Evolutionary conservation across 2,888 invertebrate species (phyloP).

Genomic region (Troides helena): DNA sequence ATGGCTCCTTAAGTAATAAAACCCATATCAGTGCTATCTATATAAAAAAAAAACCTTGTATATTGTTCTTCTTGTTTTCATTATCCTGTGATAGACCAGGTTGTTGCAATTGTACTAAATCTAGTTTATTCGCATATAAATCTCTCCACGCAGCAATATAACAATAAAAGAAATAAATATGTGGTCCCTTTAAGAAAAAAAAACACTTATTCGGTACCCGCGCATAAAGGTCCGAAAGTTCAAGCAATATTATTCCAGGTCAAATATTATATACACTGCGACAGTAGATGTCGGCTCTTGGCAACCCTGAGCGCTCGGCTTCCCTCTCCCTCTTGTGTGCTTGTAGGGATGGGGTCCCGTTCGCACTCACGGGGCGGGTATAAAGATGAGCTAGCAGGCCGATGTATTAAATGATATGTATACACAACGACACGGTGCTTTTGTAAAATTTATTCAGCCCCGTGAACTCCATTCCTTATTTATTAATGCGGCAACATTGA

Average conservation of each 20-base stretch:
- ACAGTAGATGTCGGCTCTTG: slow-evolving; percentile 25
- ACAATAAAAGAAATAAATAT: slow-evolving; percentile 17
- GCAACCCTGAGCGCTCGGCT: slow-evolving; percentile 21
- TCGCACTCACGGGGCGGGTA: slow-evolving; percentile 7
- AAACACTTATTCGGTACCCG: slow-evolving; percentile 15
- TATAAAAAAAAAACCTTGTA: no score
- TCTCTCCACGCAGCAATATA: not conserved
- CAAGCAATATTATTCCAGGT: slow-evolving; percentile 27
- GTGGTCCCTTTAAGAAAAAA: slow-evolving; percentile 20
- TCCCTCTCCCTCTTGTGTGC: slow-evolving; percentile 23
- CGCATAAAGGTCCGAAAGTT: slow-evolving; percentile 17
- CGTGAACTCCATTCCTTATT: slow-evolving; percentile 22
- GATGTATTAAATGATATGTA: slow-evolving; percentile 25
- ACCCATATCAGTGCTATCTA: not conserved
- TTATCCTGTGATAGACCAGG: not conserved
- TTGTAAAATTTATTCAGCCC: slow-evolving; percentile 21
- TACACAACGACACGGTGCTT: slow-evolving; percentile 12
- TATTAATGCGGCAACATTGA: slow-evolving; percentile 23
- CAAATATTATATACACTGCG: slow-evolving; percentile 24
- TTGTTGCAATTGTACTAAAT: not conserved
- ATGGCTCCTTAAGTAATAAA: not conserved
- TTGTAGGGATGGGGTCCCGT: slow-evolving; percentile 4
- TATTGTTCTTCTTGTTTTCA: not conserved
- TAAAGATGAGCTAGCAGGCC: slow-evolving; percentile 14
- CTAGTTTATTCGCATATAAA: not conserved